These are phyloP conservation scores for Mythimna pallens DNA, from an alignment of 2,888 invertebrate genomes.

Conservation along the genomic window DNA sequence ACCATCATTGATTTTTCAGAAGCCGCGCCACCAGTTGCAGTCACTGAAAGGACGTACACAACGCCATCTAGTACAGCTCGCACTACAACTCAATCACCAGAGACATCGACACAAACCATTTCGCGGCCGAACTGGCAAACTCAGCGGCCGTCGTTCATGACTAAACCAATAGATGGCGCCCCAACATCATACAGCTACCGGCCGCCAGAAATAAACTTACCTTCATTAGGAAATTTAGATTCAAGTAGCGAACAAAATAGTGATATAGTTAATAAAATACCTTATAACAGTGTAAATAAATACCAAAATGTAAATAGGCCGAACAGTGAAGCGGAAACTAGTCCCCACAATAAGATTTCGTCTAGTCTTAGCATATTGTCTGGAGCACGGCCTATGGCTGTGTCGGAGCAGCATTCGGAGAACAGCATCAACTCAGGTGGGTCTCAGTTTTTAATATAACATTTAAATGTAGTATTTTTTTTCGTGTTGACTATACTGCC, in stretches of 20 bases:
- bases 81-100: conserved; percentile 74
- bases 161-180: conserved; percentile 89
- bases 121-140: conserved; percentile 83
- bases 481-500: conserved; percentile 20
- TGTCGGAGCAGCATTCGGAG: conserved; percentile 86
- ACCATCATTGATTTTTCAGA: conserved; percentile 74
- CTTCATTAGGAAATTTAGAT: conserved; percentile 86
- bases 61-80: conserved; percentile 81
- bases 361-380: conserved; percentile 90
- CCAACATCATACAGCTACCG: conserved; percentile 84
- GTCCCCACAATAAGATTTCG: conserved; percentile 90
- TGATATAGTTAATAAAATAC: conserved; percentile 90
- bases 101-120: conserved; percentile 79
- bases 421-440: conserved; percentile 88
- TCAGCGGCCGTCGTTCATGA: conserved; percentile 88
- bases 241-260: conserved; percentile 89
- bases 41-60: conserved; percentile 82
- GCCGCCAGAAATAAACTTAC: conserved; percentile 87
- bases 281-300: conserved; percentile 90
- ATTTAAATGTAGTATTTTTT: not conserved
- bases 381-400: conserved; percentile 88
- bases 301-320: conserved; percentile 90
- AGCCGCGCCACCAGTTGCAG: conserved; percentile 75
- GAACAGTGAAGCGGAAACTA: conserved; percentile 87
- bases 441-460: conserved; percentile 37